Percentiles rank a stretch among this genome's conserved stretches.
These are phyloP conservation scores for Melitaea athalia DNA, from an alignment of 2,888 invertebrate genomes.

Conservation along the genomic window DNA sequence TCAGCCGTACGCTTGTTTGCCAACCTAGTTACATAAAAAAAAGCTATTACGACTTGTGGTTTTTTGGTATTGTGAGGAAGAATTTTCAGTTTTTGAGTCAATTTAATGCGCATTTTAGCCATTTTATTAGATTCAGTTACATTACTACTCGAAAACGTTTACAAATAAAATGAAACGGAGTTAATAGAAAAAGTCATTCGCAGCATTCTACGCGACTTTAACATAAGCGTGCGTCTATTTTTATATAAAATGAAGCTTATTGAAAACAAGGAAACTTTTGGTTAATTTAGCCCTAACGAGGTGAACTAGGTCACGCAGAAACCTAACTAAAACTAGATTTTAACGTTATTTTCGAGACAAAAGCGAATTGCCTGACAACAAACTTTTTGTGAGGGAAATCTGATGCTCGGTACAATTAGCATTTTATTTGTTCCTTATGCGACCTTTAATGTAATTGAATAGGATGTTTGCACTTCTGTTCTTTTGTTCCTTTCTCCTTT, in stretches of 20 bases:
- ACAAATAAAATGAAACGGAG: no score
- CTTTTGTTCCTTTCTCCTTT: not conserved
- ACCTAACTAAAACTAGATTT: slow-evolving; percentile 6
- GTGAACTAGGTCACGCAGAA: slow-evolving; percentile 30
- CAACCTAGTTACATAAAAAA: no score
- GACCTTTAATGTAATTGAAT: slow-evolving; percentile 4
- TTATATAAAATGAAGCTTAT: slow-evolving; percentile 18
- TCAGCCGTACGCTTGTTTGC: no score
- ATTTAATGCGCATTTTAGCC: no score
- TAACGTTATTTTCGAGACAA: slow-evolving; percentile 12
- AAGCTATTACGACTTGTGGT: no score
- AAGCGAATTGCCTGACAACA: slow-evolving; percentile 16
- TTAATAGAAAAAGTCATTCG: not conserved
- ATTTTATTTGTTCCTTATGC: slow-evolving; percentile 6
- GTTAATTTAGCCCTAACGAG: slow-evolving; percentile 24
- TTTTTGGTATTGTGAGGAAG: no score
- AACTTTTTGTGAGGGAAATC: slow-evolving; percentile 9
- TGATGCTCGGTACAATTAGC: slow-evolving; percentile 11
- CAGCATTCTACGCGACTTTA: not conserved
- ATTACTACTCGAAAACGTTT: no score
- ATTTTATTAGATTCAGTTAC: no score
- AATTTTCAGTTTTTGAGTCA: no score
- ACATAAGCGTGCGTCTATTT: not conserved
- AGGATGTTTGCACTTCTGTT: not conserved
- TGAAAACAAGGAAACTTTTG: slow-evolving; percentile 11